phyloP scores from a whole-genome alignment of 2,797 vertebrate species.

The Typhlichthys eigenmanni region DNA sequence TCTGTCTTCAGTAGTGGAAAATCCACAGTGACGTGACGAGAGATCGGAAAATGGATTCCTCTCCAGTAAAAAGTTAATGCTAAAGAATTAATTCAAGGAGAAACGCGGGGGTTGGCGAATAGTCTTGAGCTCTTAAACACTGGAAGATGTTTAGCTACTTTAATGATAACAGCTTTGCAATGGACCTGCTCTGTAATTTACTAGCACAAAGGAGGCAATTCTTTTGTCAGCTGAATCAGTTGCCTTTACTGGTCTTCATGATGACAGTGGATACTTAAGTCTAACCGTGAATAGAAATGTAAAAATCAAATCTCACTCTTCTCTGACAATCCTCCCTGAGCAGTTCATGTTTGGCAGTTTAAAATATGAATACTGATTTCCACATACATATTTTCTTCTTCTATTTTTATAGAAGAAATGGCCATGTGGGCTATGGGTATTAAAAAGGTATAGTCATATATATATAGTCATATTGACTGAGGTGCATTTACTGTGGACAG shows the following conservation, averaged over 20 bases:
- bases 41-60: slow-evolving; percentile 36
- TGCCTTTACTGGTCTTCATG: slow-evolving; percentile 29
- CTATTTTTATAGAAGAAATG: too few species aligned
- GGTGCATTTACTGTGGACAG: slow-evolving; percentile 5
- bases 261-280: slow-evolving; percentile 33
- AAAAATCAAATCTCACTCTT: slow-evolving; percentile 20
- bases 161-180: slow-evolving; percentile 66
- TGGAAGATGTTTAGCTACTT: slow-evolving; percentile 51
- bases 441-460: too few species aligned
- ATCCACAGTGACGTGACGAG: slow-evolving; percentile 32
- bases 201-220: slow-evolving; percentile 36
- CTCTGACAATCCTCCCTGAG: background rate
- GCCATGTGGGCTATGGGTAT: too few species aligned
- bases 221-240: slow-evolving; percentile 55
- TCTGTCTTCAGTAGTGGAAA: slow-evolving; percentile 27
- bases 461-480: background rate
- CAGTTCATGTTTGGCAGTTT: too few species aligned
- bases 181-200: slow-evolving; percentile 63
- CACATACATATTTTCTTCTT: too few species aligned
- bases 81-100: slow-evolving; percentile 23
- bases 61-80: slow-evolving; percentile 11
- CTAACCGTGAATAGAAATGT: slow-evolving; percentile 42
- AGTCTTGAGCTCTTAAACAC: slow-evolving; percentile 43
- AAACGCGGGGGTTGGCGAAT: slow-evolving; percentile 43
- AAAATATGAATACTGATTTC: too few species aligned